Conservation (phyloP, 2,797 vertebrate genomes). For the Rachycentron canadum region DNA sequence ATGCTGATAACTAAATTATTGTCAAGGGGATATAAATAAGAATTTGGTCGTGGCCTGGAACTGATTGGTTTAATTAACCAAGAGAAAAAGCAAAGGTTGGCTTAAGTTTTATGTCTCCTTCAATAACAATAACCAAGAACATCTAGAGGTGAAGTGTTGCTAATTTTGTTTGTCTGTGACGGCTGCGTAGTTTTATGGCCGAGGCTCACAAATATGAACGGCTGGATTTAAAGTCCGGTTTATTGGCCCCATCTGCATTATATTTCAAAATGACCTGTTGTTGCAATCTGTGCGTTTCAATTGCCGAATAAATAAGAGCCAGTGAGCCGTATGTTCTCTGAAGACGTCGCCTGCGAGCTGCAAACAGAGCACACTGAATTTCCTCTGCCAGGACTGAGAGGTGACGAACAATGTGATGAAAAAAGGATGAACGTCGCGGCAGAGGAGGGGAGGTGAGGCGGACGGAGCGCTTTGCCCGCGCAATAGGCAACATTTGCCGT, state of each 20-base stretch:
- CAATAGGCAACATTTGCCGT: conserved; percentile 34
- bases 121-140: neutral
- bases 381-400: conserved; percentile 51
- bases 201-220: conserved; percentile 12
- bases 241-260: conserved; percentile 45
- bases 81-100: too few species aligned
- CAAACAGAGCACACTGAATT: conserved; percentile 50
- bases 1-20: neutral
- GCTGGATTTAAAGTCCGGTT: conserved; percentile 43
- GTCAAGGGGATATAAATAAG: neutral
- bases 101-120: conserved; percentile 12
- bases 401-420: conserved; percentile 58
- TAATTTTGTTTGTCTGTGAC: conserved; percentile 43
- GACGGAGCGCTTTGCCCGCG: conserved; percentile 30
- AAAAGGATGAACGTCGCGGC: conserved; percentile 54
- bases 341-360: conserved; percentile 53
- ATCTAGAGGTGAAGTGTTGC: conserved; percentile 22
- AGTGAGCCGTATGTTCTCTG: conserved; percentile 59
- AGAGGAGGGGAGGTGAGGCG: conserved; percentile 46
- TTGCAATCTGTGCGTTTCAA: conserved; percentile 4
- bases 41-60: neutral
- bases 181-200: conserved; percentile 38
- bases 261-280: conserved; percentile 32
- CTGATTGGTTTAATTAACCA: conserved; percentile 17
- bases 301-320: conserved; percentile 56